A percentile compares a stretch with the other conserved stretches of the same genome.
phyloP scores from a whole-genome alignment of 2,113 vertebrate species.

The Lepus timidus region DNA sequence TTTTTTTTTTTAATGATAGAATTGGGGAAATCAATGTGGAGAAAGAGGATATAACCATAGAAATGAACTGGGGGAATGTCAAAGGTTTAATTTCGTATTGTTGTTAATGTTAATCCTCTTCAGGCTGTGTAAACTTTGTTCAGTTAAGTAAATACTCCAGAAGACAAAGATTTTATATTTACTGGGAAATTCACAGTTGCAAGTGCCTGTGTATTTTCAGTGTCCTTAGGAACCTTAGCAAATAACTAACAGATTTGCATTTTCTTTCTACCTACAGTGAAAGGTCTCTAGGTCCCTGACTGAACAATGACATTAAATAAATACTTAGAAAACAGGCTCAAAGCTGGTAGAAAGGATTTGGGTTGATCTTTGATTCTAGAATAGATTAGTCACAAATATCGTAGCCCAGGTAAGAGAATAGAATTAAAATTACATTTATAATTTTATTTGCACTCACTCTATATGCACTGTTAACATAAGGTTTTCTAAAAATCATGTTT shows the following conservation, averaged over 20 bases:
- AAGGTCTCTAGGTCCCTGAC: slow-evolving; percentile 77
- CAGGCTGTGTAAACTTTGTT: slow-evolving; percentile 82
- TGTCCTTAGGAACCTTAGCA: slow-evolving; percentile 81
- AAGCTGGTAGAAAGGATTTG: slow-evolving; percentile 74
- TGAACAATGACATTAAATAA: slow-evolving; percentile 84
- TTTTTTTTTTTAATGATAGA: not conserved
- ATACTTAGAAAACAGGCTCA: slow-evolving; percentile 61
- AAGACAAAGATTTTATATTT: slow-evolving; percentile 82
- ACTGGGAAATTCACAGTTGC: slow-evolving; percentile 79
- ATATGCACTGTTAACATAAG: slow-evolving; percentile 71
- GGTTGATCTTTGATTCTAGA: slow-evolving; percentile 75
- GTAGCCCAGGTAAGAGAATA: slow-evolving; percentile 52
- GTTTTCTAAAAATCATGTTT: slow-evolving; percentile 72
- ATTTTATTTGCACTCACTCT: slow-evolving; percentile 71
- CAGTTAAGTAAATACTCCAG: slow-evolving; percentile 80
- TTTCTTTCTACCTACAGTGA: slow-evolving; percentile 50
- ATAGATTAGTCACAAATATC: slow-evolving; percentile 70
- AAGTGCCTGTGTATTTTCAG: slow-evolving; percentile 73
- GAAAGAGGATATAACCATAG: slow-evolving; percentile 38
- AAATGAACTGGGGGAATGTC: slow-evolving; percentile 79
- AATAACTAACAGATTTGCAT: slow-evolving; percentile 77
- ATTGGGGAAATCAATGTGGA: slow-evolving; percentile 15
- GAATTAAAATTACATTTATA: slow-evolving; percentile 78
- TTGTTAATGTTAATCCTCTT: slow-evolving; percentile 79
- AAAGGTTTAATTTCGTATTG: slow-evolving; percentile 83